Conservation (phyloP, 2,113 vertebrate species). For the Tyrannus savana region DNA sequence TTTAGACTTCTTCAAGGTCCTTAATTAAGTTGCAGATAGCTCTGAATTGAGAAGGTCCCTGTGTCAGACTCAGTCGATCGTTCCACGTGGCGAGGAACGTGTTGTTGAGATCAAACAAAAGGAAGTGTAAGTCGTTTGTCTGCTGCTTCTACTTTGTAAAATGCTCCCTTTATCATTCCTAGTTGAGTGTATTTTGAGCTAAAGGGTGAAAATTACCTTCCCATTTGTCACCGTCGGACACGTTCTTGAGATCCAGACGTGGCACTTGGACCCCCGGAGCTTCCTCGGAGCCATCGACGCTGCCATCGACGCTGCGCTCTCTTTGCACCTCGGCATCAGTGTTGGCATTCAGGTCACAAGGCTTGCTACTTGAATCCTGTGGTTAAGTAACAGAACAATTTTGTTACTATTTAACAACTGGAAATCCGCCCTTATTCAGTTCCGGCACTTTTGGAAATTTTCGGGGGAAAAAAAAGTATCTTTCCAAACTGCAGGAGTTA, state of each 20-base stretch:
- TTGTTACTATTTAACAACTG: not conserved
- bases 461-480: too few species aligned
- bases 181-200: not conserved
- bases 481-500: not conserved
- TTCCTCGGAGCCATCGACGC: slow-evolving; percentile 57
- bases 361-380: slow-evolving; percentile 73
- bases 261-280: slow-evolving; percentile 63
- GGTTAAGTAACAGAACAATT: slow-evolving; percentile 53
- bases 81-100: not conserved
- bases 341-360: slow-evolving; percentile 78
- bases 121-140: not conserved
- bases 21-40: not conserved
- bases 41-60: not conserved
- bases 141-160: not conserved
- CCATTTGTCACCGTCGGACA: slow-evolving; percentile 79
- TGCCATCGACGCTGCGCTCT: too few species aligned
- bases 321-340: slow-evolving; percentile 69
- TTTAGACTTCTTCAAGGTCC: not conserved
- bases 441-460: not conserved
- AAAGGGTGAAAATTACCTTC: slow-evolving; percentile 77
- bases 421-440: not conserved
- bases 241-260: slow-evolving; percentile 77
- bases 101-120: not conserved
- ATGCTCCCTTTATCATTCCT: not conserved
- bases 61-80: fast-evolving